Base-by-base conservation (phyloP, 2,888 invertebrate genomes). In the Morpho deidamia region DNA sequence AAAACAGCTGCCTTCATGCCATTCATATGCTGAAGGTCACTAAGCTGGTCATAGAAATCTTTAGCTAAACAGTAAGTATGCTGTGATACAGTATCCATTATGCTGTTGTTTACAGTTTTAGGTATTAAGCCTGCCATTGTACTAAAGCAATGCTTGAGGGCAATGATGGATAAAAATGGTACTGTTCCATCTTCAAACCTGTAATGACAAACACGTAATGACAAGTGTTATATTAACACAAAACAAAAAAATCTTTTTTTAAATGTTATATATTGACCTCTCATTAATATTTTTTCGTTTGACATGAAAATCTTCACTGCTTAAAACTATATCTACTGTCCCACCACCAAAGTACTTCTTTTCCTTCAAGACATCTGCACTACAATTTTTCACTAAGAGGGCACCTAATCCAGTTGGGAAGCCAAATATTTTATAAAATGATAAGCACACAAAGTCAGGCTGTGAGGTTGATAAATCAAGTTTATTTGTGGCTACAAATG, bases 401-500 rank as follows among this genome's bases (percentile, higher is more conserved):
- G 97, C 98, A 34, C 99, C 99, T 11, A 99, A 85, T 3, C 99
- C 99, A 48, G 98, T 98, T 1, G 99, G 99, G 78, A 95, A 98
- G 12, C 92, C 92, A 89, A 99, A 99, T 70, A 99, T 95, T 91
- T 99, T 99, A 84, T 99, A 99, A 88, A 99, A 99, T 0, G 99
- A 99, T 11, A 99, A 55, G 53, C 94, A 92, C 0, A 98, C 93
- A 90, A 98, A 99, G 82, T 99, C 98, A 4, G 99, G 96, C 61
- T 93, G 92, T 55, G 88, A 86, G 47, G 71, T 66, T 0, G 91
- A 89, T 53, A 99, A 89, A 88, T 99, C 94, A 49, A 99, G 83
- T 51, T 86, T 89, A 74, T 92, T 96, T 11, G 96, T 95, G 7
- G 95, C 91, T 0, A 93, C 95, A 84, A 91, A 96, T 35, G 94